A percentile compares a stretch with the other conserved stretches of the same genome.
phyloP scores from a whole-genome alignment of 2,113 vertebrate genomes.

The Struthio camelus region DNA sequence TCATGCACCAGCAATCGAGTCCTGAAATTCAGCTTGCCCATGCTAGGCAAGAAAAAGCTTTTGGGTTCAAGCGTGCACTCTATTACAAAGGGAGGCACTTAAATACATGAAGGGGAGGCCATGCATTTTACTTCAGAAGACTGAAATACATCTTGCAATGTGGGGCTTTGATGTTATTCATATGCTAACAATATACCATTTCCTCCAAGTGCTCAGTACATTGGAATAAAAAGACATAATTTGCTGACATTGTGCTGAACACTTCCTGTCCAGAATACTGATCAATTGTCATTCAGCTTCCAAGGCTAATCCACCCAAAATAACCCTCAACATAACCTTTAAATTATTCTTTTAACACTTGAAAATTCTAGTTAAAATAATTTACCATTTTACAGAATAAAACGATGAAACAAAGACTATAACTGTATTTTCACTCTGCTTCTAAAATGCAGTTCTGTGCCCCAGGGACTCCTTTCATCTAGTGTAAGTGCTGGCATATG shows the following conservation, averaged over 20 bases:
- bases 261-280: constrained; percentile 67
- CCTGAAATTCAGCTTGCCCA: constrained; percentile 33
- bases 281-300: constrained; percentile 63
- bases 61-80: constrained; percentile 14
- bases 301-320: constrained; percentile 50
- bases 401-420: constrained; percentile 76
- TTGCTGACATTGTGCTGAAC: constrained; percentile 69
- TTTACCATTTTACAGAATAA: constrained; percentile 75
- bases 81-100: constrained; percentile 28
- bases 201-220: constrained; percentile 64
- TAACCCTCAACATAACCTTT: constrained; percentile 55
- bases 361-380: constrained; percentile 76
- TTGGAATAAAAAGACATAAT: constrained; percentile 75
- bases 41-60: constrained; percentile 12
- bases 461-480: constrained; percentile 80
- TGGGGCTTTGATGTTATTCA: constrained; percentile 76
- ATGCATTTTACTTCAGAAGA: constrained; percentile 62
- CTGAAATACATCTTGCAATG: constrained; percentile 66
- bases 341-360: constrained; percentile 69
- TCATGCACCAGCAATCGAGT: constrained; percentile 19
- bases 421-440: constrained; percentile 72
- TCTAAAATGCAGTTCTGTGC: constrained; percentile 72
- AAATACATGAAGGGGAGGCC: constrained; percentile 16
- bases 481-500: constrained; percentile 76
- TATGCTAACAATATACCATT: constrained; percentile 77